phyloP scores from a whole-genome alignment of 2,113 vertebrate genomes.

The Malurus alboscapulatus region DNA sequence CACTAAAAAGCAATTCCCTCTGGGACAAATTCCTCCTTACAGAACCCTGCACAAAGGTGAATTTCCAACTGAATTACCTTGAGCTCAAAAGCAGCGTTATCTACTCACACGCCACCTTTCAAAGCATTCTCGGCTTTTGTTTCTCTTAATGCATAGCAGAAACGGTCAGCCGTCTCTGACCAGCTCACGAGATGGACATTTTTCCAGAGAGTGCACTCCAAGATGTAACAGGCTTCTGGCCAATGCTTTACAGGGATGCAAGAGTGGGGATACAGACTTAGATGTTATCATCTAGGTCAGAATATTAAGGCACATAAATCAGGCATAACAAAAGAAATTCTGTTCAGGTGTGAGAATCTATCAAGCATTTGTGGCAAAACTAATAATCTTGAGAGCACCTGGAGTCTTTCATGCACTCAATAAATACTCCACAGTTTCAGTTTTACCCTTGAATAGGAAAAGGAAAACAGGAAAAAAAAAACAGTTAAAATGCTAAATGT shows the following conservation, averaged over 20 bases:
- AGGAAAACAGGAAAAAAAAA: rapidly evolving
- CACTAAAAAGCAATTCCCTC: background rate
- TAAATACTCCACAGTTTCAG: background rate
- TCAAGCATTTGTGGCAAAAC: background rate
- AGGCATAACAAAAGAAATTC: background rate
- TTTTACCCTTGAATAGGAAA: background rate
- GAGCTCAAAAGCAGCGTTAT: background rate
- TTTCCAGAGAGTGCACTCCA: background rate
- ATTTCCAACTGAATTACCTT: background rate
- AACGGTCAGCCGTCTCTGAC: background rate
- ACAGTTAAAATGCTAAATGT: background rate
- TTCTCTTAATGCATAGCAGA: background rate
- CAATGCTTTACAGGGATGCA: rapidly evolving
- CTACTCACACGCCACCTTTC: background rate
- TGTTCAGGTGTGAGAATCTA: background rate
- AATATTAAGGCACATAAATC: background rate
- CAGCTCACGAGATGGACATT: background rate
- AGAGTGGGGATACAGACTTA: background rate
- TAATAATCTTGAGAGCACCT: background rate
- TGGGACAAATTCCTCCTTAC: background rate
- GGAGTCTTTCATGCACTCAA: background rate
- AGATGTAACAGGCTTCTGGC: background rate
- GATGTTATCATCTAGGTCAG: background rate
- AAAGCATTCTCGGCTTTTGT: background rate
- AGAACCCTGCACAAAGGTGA: background rate